phyloP scores from a whole-genome alignment of 2,113 vertebrate genomes.

The Castor canadensis region DNA sequence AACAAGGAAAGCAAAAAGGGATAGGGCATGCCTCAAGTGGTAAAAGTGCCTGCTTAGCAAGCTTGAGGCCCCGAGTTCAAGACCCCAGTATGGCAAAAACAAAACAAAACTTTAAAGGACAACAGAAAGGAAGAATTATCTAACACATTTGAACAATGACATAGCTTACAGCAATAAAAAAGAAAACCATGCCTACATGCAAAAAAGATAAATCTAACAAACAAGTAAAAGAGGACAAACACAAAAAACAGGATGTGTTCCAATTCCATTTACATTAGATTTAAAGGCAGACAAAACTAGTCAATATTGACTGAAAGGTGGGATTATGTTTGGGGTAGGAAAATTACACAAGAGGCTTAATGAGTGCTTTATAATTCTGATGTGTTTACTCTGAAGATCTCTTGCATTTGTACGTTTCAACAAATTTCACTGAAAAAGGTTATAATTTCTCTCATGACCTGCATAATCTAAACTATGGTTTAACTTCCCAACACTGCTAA shows the following conservation, averaged over 20 bases:
- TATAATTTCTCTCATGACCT: neutral
- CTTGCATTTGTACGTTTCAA: neutral
- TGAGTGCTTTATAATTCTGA: neutral
- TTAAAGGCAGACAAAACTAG: slow-evolving; percentile 24
- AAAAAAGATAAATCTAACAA: neutral
- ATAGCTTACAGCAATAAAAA: neutral
- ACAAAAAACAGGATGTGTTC: neutral
- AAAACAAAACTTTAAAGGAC: neutral
- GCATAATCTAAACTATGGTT: neutral
- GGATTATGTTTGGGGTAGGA: neutral
- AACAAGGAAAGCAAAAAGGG: too few species aligned
- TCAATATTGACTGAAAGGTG: neutral
- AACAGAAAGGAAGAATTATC: neutral
- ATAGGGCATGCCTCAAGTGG: too few species aligned
- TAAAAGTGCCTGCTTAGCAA: too few species aligned
- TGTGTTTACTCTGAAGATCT: neutral
- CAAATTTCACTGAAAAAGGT: slow-evolving; percentile 25
- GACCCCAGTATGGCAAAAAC: too few species aligned
- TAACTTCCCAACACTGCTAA: neutral
- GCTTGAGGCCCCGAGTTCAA: neutral
- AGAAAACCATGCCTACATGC: neutral
- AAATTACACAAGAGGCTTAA: neutral
- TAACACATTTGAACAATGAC: neutral
- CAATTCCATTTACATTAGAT: slow-evolving; percentile 1
- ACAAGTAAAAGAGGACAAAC: neutral